Evolutionary conservation across 30 jellyfish, hydroid and myxozoan species (phyloP).

Genomic region (Aurelia coerulea): DNA sequence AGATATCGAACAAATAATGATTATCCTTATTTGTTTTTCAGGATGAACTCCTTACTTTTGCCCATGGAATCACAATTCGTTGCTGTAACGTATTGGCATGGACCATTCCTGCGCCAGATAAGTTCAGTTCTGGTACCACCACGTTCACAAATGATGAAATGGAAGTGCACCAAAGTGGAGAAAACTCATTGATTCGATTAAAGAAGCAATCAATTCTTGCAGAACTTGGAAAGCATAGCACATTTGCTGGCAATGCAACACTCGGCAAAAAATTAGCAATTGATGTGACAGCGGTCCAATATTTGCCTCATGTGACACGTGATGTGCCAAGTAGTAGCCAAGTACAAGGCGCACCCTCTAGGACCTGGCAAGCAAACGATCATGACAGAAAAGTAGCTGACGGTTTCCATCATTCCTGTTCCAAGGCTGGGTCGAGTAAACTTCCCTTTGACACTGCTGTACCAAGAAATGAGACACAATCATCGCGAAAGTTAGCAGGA

Average conservation of each 20-base stretch:
- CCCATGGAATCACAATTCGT: constrained; percentile 46
- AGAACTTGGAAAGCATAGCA: constrained; percentile 29
- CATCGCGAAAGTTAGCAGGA: background rate
- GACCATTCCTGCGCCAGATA: constrained; percentile 20
- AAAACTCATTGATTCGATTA: constrained; percentile 14
- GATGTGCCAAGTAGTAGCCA: background rate
- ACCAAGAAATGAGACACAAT: background rate
- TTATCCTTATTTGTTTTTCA: background rate
- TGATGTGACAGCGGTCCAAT: constrained; percentile 25
- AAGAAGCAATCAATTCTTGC: background rate
- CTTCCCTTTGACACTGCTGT: background rate
- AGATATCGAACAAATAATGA: too few relatives aligned
- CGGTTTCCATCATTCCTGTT: background rate
- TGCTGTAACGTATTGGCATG: constrained; percentile 31
- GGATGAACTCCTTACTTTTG: constrained; percentile 42
- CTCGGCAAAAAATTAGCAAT: constrained; percentile 18
- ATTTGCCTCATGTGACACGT: background rate
- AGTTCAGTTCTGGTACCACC: constrained; percentile 13
- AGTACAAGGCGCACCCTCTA: background rate
- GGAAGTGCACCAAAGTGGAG: constrained; percentile 17
- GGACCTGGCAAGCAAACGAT: background rate
- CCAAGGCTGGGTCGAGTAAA: background rate
- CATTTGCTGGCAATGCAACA: constrained; percentile 54
- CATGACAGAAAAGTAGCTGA: background rate
- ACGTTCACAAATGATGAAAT: constrained; percentile 2